A percentile compares a stretch with the other conserved stretches of the same genome.
phyloP scores from a whole-genome alignment of 1,140 invertebrate species.

The Camponotus pennsylvanicus region DNA sequence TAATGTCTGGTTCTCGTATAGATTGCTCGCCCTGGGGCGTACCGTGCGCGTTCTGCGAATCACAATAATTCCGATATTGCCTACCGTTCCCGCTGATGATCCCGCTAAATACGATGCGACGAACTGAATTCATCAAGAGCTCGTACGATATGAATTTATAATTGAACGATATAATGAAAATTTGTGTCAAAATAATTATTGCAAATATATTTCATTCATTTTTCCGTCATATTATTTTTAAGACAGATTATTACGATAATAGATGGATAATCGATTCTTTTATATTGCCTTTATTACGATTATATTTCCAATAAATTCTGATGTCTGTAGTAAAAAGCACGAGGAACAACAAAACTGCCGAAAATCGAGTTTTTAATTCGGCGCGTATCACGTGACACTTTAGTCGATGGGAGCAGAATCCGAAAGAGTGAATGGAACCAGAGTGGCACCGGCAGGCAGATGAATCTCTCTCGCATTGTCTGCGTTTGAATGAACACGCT shows the following conservation, averaged over 20 bases:
- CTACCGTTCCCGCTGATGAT: conserved; percentile 84
- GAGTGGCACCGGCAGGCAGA: conserved; percentile 81
- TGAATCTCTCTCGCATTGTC: conserved; percentile 85
- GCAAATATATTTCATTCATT: not conserved
- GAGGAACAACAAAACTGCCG: conserved; percentile 77
- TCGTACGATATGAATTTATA: conserved; percentile 27
- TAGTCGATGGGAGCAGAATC: conserved; percentile 74
- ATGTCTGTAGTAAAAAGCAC: conserved; percentile 69
- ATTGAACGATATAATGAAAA: not conserved
- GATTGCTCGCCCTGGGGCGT: conserved; percentile 84
- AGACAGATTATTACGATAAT: not conserved
- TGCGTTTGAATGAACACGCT: conserved; percentile 84
- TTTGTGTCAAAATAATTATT: not conserved
- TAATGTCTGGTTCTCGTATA: conserved; percentile 83
- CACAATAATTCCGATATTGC: conserved; percentile 86
- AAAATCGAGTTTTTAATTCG: conserved; percentile 86
- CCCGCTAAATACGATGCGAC: conserved; percentile 81
- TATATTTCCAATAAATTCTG: conserved; percentile 6
- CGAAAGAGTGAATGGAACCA: conserved; percentile 67
- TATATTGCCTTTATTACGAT: not conserved
- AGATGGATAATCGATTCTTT: not conserved
- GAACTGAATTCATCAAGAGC: conserved; percentile 64
- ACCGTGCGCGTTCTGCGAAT: conserved; percentile 79
- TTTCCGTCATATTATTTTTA: not conserved
- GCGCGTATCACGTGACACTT: conserved; percentile 84